Base-by-base conservation (phyloP, 2,113 vertebrate species). In the Suncus etruscus region DNA sequence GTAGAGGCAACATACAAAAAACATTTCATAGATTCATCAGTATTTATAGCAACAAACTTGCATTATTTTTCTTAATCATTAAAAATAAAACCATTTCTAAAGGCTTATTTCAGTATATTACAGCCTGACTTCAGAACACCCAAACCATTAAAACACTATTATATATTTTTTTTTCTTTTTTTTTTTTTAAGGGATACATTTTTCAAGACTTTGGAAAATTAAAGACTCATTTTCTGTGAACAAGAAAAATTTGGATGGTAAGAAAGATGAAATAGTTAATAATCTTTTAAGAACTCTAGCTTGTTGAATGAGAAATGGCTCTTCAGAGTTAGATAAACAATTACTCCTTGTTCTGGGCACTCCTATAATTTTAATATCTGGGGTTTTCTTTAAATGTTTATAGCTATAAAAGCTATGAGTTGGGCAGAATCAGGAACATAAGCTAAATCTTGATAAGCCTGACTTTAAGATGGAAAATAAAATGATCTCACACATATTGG, bases 391-490 rank as follows among this genome's bases (percentile, higher is more conserved):
- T 66, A 63, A 32, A 39, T n/a, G 31, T 8, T 0, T 24, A 6
- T 32, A 8, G 2, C 10, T 70, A 47, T 47, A 77, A 32, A 39
- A 73, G 10, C 15, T 18, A 73, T 20, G 29, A 45, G 54, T 12
- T 50, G 1, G 51, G 31, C 6, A 12, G 27, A 58, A 45, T 25
- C 1, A 0, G 22, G 24, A 79, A 77, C 5, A 65, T 11, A 27
- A 68, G 87, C 51, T n/a, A 31, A 80, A 63, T 31, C 22, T 83
- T 63, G 25, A 4, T 29, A 86, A 54, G 4, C 20, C 27, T 29
- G 29, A 20, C 63, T 74, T 51, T 77, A 88, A 86, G 18, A 68
- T 5, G 11, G 63, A 63, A 86, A 88, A 39, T 61, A 72, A 86
- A 61, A 73, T 18, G 12, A 82, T 54, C 29, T 74, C 45, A 27